Evolutionary conservation across 2,113 vertebrate genomes (phyloP).

Genomic region (Bos javanicus): DNA sequence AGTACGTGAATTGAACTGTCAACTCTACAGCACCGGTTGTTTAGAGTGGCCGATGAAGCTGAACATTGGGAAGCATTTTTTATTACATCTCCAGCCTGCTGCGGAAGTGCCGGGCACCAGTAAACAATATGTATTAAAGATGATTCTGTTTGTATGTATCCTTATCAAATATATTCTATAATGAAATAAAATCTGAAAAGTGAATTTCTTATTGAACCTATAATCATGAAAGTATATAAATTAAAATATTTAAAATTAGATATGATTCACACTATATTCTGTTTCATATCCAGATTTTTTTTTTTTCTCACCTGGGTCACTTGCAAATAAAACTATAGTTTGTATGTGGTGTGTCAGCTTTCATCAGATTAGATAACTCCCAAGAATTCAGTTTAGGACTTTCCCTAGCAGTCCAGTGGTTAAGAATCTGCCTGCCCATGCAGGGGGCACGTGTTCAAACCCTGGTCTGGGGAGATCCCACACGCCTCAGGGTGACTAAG

Average conservation of each 20-base stretch:
- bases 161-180: constrained; percentile 67
- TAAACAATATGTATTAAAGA: constrained; percentile 71
- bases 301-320: neutral
- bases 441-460: neutral
- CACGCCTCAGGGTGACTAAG: neutral
- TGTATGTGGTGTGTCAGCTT: neutral
- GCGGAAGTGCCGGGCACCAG: constrained; percentile 71
- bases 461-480: neutral
- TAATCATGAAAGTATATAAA: constrained; percentile 41
- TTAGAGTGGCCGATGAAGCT: constrained; percentile 62
- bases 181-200: constrained; percentile 58
- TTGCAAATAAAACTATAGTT: neutral
- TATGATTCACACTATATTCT: neutral
- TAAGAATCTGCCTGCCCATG: neutral
- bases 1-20: constrained; percentile 54
- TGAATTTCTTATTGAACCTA: constrained; percentile 58
- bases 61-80: constrained; percentile 64
- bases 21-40: constrained; percentile 75
- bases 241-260: constrained; percentile 61
- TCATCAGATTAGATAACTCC: neutral
- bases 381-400: neutral
- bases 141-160: constrained; percentile 55
- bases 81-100: constrained; percentile 71
- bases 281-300: neutral
- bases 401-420: neutral